Conservation (phyloP, 2,113 vertebrate genomes). For the Penelope pileata region DNA sequence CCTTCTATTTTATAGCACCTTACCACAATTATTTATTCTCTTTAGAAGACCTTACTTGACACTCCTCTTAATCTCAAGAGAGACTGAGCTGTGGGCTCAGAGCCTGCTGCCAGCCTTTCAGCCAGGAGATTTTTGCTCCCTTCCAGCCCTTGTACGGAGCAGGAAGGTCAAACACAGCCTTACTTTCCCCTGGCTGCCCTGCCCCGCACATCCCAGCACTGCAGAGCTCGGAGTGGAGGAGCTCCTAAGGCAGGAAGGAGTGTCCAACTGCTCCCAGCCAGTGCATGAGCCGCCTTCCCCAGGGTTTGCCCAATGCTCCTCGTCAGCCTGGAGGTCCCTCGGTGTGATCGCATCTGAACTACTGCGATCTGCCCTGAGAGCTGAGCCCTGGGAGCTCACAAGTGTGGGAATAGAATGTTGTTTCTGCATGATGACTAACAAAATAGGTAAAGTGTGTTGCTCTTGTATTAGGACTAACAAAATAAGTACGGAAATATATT, state of each 20-base stretch:
- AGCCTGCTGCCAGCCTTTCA: background rate
- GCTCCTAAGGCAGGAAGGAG: no score
- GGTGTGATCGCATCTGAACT: background rate
- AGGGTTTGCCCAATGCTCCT: background rate
- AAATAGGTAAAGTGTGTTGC: no score
- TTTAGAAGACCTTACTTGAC: background rate
- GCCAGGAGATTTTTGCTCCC: background rate
- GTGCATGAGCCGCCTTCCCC: background rate
- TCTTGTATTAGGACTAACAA: no score
- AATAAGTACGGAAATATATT: no score
- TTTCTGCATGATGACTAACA: no score
- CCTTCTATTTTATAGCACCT: background rate
- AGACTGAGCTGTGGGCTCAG: background rate
- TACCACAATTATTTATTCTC: background rate
- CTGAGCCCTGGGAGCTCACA: background rate
- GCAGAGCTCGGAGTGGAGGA: background rate
- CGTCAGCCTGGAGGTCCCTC: background rate
- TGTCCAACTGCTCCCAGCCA: background rate
- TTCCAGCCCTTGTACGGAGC: background rate
- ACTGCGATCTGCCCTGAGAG: fast-evolving
- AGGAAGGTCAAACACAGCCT: background rate
- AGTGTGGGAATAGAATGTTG: no score
- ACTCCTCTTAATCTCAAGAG: background rate
- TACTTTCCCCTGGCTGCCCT: background rate
- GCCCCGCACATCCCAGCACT: no score